These are phyloP conservation scores for Periplaneta americana DNA, from an alignment of 1,140 invertebrate species.

Conservation along the genomic window DNA sequence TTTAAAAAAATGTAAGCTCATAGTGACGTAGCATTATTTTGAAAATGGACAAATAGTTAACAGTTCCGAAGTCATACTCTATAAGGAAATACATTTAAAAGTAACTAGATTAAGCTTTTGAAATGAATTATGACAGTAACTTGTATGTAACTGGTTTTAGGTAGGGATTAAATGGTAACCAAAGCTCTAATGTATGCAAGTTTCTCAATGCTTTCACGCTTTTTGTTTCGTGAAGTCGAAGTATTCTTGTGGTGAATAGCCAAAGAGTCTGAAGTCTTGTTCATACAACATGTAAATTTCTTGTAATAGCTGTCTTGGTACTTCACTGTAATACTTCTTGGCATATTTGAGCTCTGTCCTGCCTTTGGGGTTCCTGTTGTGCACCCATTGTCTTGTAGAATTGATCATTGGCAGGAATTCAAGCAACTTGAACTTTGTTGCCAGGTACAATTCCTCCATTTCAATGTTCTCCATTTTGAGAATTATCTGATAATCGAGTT, in stretches of 20 bases:
- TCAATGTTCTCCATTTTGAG: conserved; percentile 37
- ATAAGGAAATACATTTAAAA: too few species aligned
- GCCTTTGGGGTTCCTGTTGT: not conserved
- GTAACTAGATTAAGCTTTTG: too few species aligned
- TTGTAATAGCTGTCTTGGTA: conserved; percentile 14
- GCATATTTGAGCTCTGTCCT: not conserved
- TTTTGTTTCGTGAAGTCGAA: not conserved
- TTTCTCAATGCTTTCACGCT: too few species aligned
- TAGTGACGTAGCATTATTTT: too few species aligned
- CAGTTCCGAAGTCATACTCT: too few species aligned
- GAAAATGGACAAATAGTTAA: too few species aligned
- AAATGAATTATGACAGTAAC: too few species aligned
- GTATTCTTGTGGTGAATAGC: conserved; percentile 15
- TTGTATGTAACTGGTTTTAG: too few species aligned
- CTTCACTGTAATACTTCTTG: conserved; percentile 22
- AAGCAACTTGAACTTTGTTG: not conserved
- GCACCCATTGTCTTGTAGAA: not conserved
- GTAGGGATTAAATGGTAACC: too few species aligned
- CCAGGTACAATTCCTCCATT: not conserved
- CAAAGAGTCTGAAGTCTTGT: conserved; percentile 25
- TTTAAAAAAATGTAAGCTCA: too few species aligned
- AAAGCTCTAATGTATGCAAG: too few species aligned
- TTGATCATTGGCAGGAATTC: not conserved
- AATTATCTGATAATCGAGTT: conserved; percentile 37
- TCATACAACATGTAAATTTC: conserved; percentile 19